phyloP scores from a whole-genome alignment of 2,797 vertebrate species.

The Gallinago solitaria region DNA sequence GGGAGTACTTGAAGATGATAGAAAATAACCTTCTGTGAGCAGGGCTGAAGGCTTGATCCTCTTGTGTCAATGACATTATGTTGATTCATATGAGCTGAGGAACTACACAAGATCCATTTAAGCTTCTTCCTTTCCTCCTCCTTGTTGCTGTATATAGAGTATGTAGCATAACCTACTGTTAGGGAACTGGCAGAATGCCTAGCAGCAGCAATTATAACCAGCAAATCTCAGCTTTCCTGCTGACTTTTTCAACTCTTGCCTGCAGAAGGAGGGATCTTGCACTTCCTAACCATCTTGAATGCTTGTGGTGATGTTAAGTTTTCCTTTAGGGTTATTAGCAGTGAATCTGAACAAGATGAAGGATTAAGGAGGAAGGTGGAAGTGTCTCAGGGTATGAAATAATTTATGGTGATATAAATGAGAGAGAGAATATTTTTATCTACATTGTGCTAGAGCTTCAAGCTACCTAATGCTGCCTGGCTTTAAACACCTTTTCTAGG shows the following conservation, averaged over 20 bases:
- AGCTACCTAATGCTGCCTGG: background rate
- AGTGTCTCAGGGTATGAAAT: background rate
- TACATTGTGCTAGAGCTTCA: background rate
- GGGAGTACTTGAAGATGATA: background rate
- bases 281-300: background rate
- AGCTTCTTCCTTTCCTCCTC: background rate
- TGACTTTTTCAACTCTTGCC: background rate
- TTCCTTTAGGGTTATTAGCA: background rate
- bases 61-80: background rate
- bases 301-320: background rate
- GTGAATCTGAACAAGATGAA: background rate
- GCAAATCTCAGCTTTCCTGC: background rate
- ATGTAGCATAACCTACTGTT: background rate
- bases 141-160: background rate
- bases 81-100: background rate
- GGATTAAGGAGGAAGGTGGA: background rate
- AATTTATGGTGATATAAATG: background rate
- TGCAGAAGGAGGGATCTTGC: background rate
- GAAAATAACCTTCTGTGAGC: background rate
- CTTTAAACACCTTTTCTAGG: background rate
- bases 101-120: background rate
- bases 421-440: background rate
- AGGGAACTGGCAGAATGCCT: background rate
- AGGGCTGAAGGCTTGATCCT: background rate
- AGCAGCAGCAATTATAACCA: background rate